Conservation (phyloP, 2,797 vertebrate species). For the Fratercula arctica region DNA sequence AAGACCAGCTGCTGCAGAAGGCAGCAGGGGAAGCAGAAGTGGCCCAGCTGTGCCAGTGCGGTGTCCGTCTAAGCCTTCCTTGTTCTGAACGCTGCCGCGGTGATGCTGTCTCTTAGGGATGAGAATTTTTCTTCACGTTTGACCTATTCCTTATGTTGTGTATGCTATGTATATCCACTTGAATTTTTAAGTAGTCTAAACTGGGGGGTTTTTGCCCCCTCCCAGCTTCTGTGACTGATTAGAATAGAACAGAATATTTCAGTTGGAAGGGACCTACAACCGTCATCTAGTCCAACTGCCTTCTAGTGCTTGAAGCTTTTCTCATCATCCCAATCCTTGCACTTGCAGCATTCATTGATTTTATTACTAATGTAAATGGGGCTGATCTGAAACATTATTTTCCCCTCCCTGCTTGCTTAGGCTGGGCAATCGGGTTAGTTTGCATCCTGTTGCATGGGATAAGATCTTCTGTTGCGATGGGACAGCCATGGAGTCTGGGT, state of each 20-base stretch:
- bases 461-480: too few relatives aligned
- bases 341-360: neutral
- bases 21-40: neutral
- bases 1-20: neutral
- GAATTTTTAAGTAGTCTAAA: neutral
- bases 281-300: neutral
- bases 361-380: neutral
- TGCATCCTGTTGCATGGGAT: neutral
- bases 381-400: neutral
- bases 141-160: neutral
- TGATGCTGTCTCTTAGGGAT: neutral
- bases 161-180: neutral
- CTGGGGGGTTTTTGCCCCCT: neutral
- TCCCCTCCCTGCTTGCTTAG: neutral
- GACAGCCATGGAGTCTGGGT: neutral
- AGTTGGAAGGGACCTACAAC: too few relatives aligned
- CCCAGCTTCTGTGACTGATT: neutral
- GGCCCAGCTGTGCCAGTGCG: neutral
- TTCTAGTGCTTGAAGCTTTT: neutral
- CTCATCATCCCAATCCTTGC: neutral
- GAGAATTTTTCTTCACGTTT: neutral
- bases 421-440: neutral
- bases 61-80: neutral
- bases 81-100: accelerated
- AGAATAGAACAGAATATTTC: neutral